Conservation (phyloP, 2,888 invertebrate genomes). For the Choreutis nemorana region DNA sequence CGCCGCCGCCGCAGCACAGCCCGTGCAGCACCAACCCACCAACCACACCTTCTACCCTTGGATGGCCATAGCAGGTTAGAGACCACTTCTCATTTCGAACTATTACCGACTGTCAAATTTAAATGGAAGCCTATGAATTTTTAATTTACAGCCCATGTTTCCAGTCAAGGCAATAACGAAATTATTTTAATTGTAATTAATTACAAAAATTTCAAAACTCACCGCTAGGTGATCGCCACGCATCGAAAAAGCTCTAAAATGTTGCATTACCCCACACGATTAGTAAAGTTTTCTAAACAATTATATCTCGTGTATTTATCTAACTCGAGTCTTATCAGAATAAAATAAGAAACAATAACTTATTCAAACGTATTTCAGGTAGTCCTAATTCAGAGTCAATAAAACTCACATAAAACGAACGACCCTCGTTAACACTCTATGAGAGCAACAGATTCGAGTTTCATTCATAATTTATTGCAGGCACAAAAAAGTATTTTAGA, state of each 20-base stretch:
- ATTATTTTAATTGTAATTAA: constrained; percentile 1
- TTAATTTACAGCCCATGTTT: too few relatives aligned
- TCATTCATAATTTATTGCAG: constrained; percentile 42
- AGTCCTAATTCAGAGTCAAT: constrained; percentile 44
- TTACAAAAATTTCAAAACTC: constrained; percentile 1
- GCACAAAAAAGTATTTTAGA: too few relatives aligned
- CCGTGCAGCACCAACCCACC: constrained; percentile 88
- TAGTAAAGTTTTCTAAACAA: neutral
- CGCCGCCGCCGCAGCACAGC: constrained; percentile 79
- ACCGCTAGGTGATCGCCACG: too few relatives aligned
- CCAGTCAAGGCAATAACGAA: constrained; percentile 1
- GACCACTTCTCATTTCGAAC: constrained; percentile 5
- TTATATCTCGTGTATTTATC: neutral
- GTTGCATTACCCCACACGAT: constrained; percentile 18
- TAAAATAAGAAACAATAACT: constrained; percentile 33
- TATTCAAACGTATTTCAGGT: constrained; percentile 29
- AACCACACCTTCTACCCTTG: constrained; percentile 97
- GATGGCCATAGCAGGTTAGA: constrained; percentile 99
- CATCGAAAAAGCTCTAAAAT: constrained; percentile 35
- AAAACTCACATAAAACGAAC: constrained; percentile 56
- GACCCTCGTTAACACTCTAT: constrained; percentile 59
- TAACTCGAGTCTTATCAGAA: constrained; percentile 28
- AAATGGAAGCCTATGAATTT: too few relatives aligned
- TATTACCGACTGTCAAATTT: too few relatives aligned
- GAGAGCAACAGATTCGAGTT: constrained; percentile 50